Evolutionary conservation across 2,888 invertebrate species (phyloP), one percentile per base, ranked within the genome.

Genomic region (Patella pellucida): DNA sequence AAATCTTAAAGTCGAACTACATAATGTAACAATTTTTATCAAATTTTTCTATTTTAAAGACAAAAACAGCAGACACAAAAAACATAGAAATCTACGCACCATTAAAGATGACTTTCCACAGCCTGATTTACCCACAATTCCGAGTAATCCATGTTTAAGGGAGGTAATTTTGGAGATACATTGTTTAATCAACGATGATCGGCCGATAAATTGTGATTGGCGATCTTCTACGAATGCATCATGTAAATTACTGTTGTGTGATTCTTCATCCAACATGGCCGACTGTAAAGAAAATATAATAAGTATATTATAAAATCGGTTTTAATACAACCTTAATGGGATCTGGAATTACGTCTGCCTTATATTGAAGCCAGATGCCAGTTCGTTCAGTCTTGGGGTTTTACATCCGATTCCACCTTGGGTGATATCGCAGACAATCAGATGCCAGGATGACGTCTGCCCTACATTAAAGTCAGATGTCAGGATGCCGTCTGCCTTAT

Each of bases 31-130:
- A 62, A n/a, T n/a, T 62, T 62, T 62, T 62, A n/a, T 11, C 41
- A 7, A 41, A 41, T 41, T 41, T 9, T 41, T 41, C 7, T 41
- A 41, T 41, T 9, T 41, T 7, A 41, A 9, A 41, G 9, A 9
- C 7, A 41, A 41, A 41, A 41, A 41, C 7, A 41, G 9, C 41
- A 41, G 9, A 1, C 7, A 41, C 41, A 7, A 41, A 41, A 69
- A 16, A 3, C 16, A 69, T 27, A 69, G 3, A 11, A 4, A 19
- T 70, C 52, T 71, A 73, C 84, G 79, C 77, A 91, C 91, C 87
- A 90, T 77, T 23, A 91, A 78, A 54, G 91, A 83, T 12, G 91
- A 87, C 80, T 91, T 91, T 56, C 91, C 91, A 74, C 85, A 83
- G 9, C 91, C 91, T 16, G 89, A 78, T 79, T 90, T 89, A 52